Evolutionary conservation across 1,140 invertebrate genomes (phyloP).

Genomic region (Cydia amplana): DNA sequence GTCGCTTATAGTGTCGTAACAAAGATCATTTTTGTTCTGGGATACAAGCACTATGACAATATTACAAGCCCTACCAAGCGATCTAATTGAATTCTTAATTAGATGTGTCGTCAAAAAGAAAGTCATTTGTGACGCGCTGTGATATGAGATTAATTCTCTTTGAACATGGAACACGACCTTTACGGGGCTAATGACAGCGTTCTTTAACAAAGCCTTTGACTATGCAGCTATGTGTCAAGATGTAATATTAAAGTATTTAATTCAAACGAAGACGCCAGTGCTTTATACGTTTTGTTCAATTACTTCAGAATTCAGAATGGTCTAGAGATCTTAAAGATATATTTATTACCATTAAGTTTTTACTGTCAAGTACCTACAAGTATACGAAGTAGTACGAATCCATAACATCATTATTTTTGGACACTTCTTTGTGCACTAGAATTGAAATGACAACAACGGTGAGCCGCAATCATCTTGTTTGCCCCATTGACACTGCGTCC

Average conservation of each 20-base stretch:
- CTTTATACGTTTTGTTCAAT: background rate
- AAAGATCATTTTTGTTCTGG: background rate
- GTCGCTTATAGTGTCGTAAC: background rate
- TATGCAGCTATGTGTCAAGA: background rate
- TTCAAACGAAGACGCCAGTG: background rate
- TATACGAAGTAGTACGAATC: no score
- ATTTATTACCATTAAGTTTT: no score
- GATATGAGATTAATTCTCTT: slow-evolving; percentile 40
- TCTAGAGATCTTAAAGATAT: no score
- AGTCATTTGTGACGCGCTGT: slow-evolving; percentile 36
- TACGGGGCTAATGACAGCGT: slow-evolving; percentile 28
- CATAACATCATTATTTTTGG: no score
- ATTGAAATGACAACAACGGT: background rate
- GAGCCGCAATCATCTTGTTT: background rate
- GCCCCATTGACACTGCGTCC: slow-evolving; percentile 4
- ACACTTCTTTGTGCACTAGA: background rate
- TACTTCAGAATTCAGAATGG: background rate
- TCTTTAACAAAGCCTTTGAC: slow-evolving; percentile 14
- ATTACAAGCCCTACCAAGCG: background rate
- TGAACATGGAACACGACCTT: slow-evolving; percentile 35
- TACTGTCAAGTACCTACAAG: no score
- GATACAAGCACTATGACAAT: slow-evolving; percentile 17
- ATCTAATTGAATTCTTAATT: slow-evolving; percentile 35
- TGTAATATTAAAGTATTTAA: background rate
- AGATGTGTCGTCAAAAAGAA: slow-evolving; percentile 38